phyloP scores from a whole-genome alignment of 2,113 vertebrate genomes.

The Gymnorhina tibicen region DNA sequence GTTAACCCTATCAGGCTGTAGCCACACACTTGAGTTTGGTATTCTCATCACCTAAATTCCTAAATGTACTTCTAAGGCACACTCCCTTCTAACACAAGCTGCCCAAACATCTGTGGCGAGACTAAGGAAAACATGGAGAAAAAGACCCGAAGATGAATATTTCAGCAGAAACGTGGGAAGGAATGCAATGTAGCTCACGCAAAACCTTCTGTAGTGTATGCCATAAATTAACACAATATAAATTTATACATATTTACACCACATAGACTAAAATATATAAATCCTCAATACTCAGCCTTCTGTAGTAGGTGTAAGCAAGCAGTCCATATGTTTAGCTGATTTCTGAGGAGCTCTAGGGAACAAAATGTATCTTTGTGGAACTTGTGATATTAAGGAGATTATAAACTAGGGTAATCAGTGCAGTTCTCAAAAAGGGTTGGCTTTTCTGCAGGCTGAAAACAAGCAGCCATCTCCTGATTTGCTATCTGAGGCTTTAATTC shows the following conservation, averaged over 20 bases:
- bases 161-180: constrained; percentile 79
- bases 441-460: constrained; percentile 29
- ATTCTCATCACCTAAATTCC: constrained; percentile 55
- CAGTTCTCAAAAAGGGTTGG: constrained; percentile 3
- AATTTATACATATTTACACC: constrained; percentile 83
- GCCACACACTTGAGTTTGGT: background rate
- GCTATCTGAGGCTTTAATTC: constrained; percentile 3
- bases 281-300: constrained; percentile 76
- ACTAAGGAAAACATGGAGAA: constrained; percentile 70
- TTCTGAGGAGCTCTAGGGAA: constrained; percentile 69
- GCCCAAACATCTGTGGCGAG: constrained; percentile 75
- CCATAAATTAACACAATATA: constrained; percentile 84
- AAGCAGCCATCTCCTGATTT: constrained; percentile 4
- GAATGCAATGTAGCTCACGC: constrained; percentile 72
- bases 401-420: constrained; percentile 39
- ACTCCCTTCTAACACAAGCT: constrained; percentile 63
- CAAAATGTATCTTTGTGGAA: constrained; percentile 61
- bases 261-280: constrained; percentile 80
- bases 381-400: constrained; percentile 54
- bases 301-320: constrained; percentile 78
- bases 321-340: constrained; percentile 77
- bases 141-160: constrained; percentile 75
- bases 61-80: constrained; percentile 50
- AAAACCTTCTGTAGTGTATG: constrained; percentile 78
- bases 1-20: constrained; percentile 17